A percentile compares a stretch with the other conserved stretches of the same genome.
These are phyloP conservation scores for Noctilio leporinus DNA, from an alignment of 2,113 vertebrate species.

Conservation along the genomic window DNA sequence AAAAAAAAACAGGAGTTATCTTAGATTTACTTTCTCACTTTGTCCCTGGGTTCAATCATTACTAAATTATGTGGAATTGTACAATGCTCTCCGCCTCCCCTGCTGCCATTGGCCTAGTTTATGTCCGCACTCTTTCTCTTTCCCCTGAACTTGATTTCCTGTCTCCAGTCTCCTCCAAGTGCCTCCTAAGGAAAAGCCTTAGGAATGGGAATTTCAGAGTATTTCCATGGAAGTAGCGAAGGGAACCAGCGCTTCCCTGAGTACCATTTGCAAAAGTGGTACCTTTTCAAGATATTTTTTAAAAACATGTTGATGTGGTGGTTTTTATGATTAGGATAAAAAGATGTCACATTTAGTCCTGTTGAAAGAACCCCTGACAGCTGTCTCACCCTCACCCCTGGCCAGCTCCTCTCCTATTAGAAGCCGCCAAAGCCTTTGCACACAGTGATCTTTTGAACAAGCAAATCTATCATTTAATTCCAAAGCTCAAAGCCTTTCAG, in stretches of 20 bases:
- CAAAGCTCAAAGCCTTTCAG: neutral
- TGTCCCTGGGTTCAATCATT: neutral
- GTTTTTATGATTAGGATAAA: neutral
- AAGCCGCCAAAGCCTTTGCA: neutral
- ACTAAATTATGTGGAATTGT: neutral
- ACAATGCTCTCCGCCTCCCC: neutral
- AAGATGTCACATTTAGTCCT: neutral
- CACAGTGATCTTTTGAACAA: neutral
- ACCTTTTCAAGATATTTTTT: neutral
- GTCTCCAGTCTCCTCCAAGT: neutral
- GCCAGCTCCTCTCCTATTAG: neutral
- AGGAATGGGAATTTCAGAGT: neutral
- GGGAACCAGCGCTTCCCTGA: neutral
- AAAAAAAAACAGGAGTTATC: neutral
- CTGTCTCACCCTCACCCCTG: neutral
- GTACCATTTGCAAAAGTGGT: neutral
- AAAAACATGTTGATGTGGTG: neutral
- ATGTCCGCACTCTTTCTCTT: neutral
- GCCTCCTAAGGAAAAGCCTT: neutral
- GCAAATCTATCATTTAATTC: neutral
- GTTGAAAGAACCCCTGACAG: neutral
- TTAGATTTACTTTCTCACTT: neutral
- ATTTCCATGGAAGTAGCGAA: neutral
- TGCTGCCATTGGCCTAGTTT: neutral
- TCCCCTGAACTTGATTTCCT: neutral